phyloP scores from a whole-genome alignment of 2,797 vertebrate species.

The Dallia pectoralis region DNA sequence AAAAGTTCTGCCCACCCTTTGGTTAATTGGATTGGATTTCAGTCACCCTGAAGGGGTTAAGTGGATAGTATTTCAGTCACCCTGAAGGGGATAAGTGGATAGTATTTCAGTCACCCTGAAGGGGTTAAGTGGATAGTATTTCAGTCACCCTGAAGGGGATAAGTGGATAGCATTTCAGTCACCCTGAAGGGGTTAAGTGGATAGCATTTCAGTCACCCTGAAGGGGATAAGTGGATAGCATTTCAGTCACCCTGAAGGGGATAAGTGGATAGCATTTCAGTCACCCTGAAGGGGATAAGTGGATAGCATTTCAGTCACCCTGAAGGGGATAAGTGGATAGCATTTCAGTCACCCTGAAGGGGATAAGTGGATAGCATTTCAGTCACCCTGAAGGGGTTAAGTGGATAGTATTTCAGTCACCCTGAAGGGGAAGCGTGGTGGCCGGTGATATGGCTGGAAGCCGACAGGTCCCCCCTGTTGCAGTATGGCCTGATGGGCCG shows the following conservation, averaged over 20 bases:
- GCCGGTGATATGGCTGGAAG: slow-evolving; percentile 96
- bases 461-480: slow-evolving; percentile 97
- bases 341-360: neutral
- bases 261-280: neutral
- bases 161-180: neutral
- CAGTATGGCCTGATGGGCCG: slow-evolving; percentile 97
- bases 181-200: neutral
- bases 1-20: too few species aligned
- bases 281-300: neutral
- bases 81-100: too few species aligned
- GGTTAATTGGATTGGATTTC: too few species aligned
- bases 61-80: too few species aligned
- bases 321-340: neutral
- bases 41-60: too few species aligned
- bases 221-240: too few species aligned
- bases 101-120: too few species aligned
- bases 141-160: too few species aligned
- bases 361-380: neutral
- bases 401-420: slow-evolving; percentile 63
- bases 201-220: too few species aligned
- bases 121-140: too few species aligned
- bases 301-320: too few species aligned
- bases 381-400: slow-evolving; percentile 33
- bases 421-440: slow-evolving; percentile 92
- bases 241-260: too few species aligned